Evolutionary conservation across 1,140 invertebrate genomes (phyloP).

Genomic region (Euwallacea similis): DNA sequence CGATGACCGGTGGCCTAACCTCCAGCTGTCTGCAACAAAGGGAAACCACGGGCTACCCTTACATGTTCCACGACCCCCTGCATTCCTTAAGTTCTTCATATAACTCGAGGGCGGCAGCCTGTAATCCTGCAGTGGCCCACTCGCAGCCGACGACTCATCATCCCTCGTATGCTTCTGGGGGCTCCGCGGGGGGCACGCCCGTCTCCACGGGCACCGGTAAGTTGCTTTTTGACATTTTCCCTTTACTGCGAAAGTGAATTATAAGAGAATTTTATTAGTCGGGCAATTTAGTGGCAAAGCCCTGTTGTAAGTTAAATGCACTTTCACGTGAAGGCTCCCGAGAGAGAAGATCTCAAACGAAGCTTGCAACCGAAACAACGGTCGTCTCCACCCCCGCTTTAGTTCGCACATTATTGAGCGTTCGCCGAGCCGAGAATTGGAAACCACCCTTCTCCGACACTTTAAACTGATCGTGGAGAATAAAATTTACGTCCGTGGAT

Average conservation of each 20-base stretch:
- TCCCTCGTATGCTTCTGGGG: constrained; percentile 59
- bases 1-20: constrained; percentile 77
- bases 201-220: constrained; percentile 53
- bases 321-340: constrained; percentile 22
- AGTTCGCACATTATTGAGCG: constrained; percentile 56
- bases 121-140: constrained; percentile 67
- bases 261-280: too few species aligned
- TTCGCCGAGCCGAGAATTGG: constrained; percentile 53
- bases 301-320: constrained; percentile 15
- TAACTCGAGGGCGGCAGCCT: constrained; percentile 64
- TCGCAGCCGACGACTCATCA: constrained; percentile 62
- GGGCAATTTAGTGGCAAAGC: too few species aligned
- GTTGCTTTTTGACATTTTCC: constrained; percentile 27
- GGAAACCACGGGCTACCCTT: constrained; percentile 77
- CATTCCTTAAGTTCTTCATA: constrained; percentile 74
- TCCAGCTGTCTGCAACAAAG: constrained; percentile 89
- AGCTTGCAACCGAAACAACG: constrained; percentile 54
- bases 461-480: constrained; percentile 55
- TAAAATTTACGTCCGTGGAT: constrained; percentile 50
- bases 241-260: neutral
- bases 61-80: constrained; percentile 92
- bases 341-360: constrained; percentile 49
- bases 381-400: constrained; percentile 49
- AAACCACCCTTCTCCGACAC: constrained; percentile 50
- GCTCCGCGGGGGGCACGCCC: constrained; percentile 55